Base-by-base conservation (phyloP, 2,888 invertebrate species). In the Frankliniella intonsa region DNA sequence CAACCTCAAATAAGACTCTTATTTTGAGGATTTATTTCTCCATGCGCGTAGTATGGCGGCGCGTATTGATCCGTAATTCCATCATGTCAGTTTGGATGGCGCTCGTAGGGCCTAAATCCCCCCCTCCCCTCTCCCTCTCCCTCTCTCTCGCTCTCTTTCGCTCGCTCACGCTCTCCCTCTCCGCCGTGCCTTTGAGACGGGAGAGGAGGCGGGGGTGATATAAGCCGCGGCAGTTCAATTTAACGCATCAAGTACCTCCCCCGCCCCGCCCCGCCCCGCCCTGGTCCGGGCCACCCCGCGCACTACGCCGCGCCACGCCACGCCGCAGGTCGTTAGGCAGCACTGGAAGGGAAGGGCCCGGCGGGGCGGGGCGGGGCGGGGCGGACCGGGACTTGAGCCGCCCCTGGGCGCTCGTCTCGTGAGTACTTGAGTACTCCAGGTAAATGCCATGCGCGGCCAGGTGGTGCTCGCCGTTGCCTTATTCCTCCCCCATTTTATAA, bases 351-450 rank as follows among this genome's bases (percentile, higher is more conserved):
- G 55, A 80, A 49, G 80, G 14, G 80, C 62, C 62, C 38, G 22
- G 55, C 38, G 65, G 80, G 22, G 25, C 62, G 50, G 51, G 62
- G 62, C 14, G 80, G 38, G 79, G 82, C 17, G 83, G n/a, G 19
- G 76, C 65, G 80, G 80, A 82, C 62, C 81, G 27, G 81, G 25
- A 27, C 55, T 76, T 50, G 79, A 81, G 79, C 55, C 55, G 79
- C 50, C 69, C 76, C 55, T 49, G 50, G 82, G 76, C 81, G 50
- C 76, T 76, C 17, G 3, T 2, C 38, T 38, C 38, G 38, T 2
- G 38, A 38, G 38, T 38, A 38, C 38, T 38, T 38, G 38, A 38
- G 38, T 38, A 38, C 38, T 38, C 38, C 69, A 76, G 69, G 69
- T 76, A 25, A 76, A 76, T 76, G 69, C 69, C 25, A n/a, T n/a